Evolutionary conservation across 2,113 vertebrate species (phyloP), one percentile per base, ranked within the genome.

Genomic region (Garra rufa): DNA sequence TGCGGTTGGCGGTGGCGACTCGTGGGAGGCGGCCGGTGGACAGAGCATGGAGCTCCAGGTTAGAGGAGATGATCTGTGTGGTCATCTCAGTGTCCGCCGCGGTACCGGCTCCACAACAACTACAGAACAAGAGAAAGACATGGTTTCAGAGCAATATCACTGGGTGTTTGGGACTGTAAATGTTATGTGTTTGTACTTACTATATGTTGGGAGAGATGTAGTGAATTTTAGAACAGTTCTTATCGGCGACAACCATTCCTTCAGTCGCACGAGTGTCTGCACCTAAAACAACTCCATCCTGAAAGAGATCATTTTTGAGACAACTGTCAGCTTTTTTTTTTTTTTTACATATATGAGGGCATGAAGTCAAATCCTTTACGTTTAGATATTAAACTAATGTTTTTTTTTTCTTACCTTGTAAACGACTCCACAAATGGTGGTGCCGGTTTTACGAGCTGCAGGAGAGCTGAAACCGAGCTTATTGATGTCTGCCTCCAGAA

Each of bases 41-140:
- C 0, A 99, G 95, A 0, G 96, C 90, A 81, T 99, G 98, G 4
- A 99, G 96, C 91, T 99, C 98, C 93, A 99, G 94, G 89, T 99
- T 99, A 85, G 98, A 99, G 75, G 98, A 99, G 91, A 99, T 99
- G 69, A 99, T 93, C 89, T 99, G 97, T 21, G 98, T 99, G 9
- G 98, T 99, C 96, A 99, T 98, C 89, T 99, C 98, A 0, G 98
- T 99, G 88, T 99, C 98, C 26, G 98, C 98, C 43, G 98, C 98
- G 1, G 98, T 99, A 21, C 98, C 98, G 0, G 98, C 98, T 15
- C 98, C 98, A 5, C 98, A 99, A 70, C 98, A 99, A 81, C 98
- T 99, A 79, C 5, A 85, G 1, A 81, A 59, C 89, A 17, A 77
- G 0, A 76, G 4, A 77, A 19, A 86, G 41, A 61, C 1, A 43